Evolutionary conservation across 2,797 vertebrate genomes (phyloP).

Genomic region (Phrynocephalus guinanensis): DNA sequence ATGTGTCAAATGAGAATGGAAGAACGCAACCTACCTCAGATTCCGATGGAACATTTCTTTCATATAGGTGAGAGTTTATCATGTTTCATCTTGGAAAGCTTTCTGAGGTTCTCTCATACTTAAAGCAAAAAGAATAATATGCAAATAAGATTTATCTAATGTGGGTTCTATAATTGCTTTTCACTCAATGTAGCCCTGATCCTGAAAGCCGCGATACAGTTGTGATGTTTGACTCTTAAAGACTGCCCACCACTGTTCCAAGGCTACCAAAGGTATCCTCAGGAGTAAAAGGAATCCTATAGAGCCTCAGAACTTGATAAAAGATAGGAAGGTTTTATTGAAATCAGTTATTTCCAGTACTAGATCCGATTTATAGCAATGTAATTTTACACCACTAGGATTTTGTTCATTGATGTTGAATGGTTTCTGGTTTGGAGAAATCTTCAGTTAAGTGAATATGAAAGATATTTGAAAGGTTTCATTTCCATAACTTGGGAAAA

Average conservation of each 20-base stretch:
- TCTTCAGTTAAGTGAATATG: conserved; percentile 17
- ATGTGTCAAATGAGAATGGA: conserved; percentile 85
- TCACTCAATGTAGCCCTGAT: not conserved
- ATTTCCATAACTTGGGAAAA: not conserved
- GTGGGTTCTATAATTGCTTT: not conserved
- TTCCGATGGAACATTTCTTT: conserved; percentile 90
- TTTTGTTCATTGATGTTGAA: too few species aligned
- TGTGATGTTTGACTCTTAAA: too few species aligned
- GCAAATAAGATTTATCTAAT: not conserved
- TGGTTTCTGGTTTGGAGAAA: conserved; percentile 19
- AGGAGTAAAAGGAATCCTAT: not conserved
- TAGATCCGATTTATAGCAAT: not conserved
- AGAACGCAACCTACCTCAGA: conserved; percentile 74
- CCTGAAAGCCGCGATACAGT: too few species aligned
- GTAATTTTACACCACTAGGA: not conserved
- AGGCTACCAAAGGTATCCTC: too few species aligned
- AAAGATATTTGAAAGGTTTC: not conserved
- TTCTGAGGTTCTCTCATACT: not conserved
- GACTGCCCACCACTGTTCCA: too few species aligned
- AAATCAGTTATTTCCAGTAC: too few species aligned
- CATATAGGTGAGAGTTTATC: conserved; percentile 85
- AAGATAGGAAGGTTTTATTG: too few species aligned
- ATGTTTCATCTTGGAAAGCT: not conserved
- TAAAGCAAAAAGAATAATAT: not conserved
- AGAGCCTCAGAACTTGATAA: too few species aligned